Evolutionary conservation across 2,113 vertebrate genomes (phyloP).

Genomic region (Coptodon rendalli): DNA sequence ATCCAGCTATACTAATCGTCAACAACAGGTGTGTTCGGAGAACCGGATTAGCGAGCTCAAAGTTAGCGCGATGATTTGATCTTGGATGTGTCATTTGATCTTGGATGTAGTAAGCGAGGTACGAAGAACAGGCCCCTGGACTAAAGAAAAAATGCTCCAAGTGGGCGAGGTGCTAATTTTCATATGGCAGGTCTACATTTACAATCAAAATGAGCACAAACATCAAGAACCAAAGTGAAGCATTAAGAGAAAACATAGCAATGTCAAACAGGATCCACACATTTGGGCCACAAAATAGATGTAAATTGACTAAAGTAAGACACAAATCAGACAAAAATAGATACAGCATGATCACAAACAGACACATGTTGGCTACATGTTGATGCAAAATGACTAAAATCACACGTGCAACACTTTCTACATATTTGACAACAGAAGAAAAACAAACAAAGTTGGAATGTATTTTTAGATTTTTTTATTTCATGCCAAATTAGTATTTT

Average conservation of each 20-base stretch:
- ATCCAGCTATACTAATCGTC: no score
- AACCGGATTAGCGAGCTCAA: no score
- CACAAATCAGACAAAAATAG: background rate
- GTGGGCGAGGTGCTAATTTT: no score
- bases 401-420: background rate
- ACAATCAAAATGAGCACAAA: background rate
- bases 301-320: background rate
- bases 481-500: background rate
- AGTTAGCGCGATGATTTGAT: no score
- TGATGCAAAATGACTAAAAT: background rate
- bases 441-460: background rate
- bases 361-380: rapidly evolving
- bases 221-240: background rate
- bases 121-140: no score
- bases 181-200: no score
- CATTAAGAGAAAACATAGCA: background rate
- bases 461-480: background rate
- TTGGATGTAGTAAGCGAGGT: no score
- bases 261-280: background rate
- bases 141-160: no score
- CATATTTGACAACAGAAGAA: background rate
- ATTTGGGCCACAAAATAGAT: background rate
- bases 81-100: no score
- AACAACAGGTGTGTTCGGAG: no score
- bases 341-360: background rate